A percentile compares a stretch with the other conserved stretches of the same genome.
These are phyloP conservation scores for Helicoverpa armigera DNA, from an alignment of 1,140 invertebrate genomes.

Conservation along the genomic window DNA sequence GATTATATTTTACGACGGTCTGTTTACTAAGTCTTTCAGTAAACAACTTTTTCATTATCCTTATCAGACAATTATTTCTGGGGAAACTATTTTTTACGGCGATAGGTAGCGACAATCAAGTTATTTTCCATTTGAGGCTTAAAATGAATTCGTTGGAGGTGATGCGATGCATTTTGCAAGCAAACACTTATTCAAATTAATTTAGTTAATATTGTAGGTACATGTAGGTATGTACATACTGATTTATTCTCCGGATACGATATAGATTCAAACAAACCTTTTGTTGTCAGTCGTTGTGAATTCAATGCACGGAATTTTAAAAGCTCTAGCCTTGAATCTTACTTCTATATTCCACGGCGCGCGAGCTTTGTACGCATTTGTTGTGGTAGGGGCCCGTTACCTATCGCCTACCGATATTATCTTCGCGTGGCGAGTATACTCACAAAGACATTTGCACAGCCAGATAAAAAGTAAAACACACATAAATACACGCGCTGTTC, in stretches of 20 bases:
- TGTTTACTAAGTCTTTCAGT: background rate
- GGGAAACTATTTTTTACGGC: background rate
- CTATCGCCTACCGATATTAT: background rate
- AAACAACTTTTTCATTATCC: background rate
- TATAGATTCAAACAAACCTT: slow-evolving; percentile 10
- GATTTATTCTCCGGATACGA: slow-evolving; percentile 12
- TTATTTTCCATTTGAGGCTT: background rate
- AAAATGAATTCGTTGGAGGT: background rate
- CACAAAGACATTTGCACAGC: slow-evolving; percentile 1
- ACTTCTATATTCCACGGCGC: slow-evolving; percentile 21
- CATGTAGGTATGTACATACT: background rate
- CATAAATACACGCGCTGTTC: background rate
- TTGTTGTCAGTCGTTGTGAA: slow-evolving; percentile 30
- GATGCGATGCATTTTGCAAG: background rate
- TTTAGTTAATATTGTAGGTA: background rate
- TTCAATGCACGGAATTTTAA: slow-evolving; percentile 23
- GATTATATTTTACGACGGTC: background rate
- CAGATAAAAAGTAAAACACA: background rate
- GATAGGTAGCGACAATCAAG: background rate
- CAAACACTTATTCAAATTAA: background rate
- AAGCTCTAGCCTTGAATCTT: slow-evolving; percentile 36
- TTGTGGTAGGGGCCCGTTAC: slow-evolving; percentile 32
- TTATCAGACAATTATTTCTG: background rate
- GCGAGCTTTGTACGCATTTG: slow-evolving; percentile 14
- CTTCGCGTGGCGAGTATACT: background rate